These are phyloP conservation scores for Gymnothorax javanicus DNA, from an alignment of 2,797 vertebrate species.

Conservation along the genomic window DNA sequence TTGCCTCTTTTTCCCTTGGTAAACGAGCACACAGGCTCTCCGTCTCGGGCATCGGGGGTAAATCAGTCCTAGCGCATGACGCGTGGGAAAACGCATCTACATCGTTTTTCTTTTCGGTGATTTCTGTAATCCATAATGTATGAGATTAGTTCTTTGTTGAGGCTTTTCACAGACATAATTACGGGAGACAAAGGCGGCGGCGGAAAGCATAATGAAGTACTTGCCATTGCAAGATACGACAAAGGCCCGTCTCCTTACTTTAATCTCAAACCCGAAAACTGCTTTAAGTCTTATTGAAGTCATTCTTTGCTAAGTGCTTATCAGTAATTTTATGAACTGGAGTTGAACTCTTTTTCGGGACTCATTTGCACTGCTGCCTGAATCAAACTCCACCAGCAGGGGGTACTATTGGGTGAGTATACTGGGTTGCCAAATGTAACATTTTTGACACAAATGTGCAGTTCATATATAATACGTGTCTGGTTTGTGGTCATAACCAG, in stretches of 20 bases:
- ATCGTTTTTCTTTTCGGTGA: not conserved
- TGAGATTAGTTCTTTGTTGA: not conserved
- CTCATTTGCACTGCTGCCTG: not conserved
- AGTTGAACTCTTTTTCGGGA: not conserved
- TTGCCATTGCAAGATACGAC: not conserved
- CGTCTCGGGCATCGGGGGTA: not conserved
- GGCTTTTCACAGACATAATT: not conserved
- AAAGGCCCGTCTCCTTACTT: not conserved
- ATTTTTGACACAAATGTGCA: too few species aligned
- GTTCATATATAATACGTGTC: too few species aligned
- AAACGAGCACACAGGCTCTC: not conserved
- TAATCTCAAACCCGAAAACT: not conserved
- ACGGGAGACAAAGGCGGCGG: not conserved
- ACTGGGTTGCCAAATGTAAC: too few species aligned
- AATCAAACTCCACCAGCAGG: not conserved
- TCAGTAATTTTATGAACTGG: not conserved
- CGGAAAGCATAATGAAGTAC: not conserved
- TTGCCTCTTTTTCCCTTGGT: conserved; percentile 15
- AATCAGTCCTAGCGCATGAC: not conserved
- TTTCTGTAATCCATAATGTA: not conserved
- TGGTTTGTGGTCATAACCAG: too few species aligned
- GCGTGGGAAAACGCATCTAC: not conserved
- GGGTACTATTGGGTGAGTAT: not conserved
- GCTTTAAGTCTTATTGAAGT: not conserved
- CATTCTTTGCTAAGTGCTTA: not conserved